A percentile compares a stretch with the other conserved stretches of the same genome.
These are phyloP conservation scores for Stegostoma tigrinum DNA, from an alignment of 2,113 vertebrate genomes.

Conservation along the genomic window DNA sequence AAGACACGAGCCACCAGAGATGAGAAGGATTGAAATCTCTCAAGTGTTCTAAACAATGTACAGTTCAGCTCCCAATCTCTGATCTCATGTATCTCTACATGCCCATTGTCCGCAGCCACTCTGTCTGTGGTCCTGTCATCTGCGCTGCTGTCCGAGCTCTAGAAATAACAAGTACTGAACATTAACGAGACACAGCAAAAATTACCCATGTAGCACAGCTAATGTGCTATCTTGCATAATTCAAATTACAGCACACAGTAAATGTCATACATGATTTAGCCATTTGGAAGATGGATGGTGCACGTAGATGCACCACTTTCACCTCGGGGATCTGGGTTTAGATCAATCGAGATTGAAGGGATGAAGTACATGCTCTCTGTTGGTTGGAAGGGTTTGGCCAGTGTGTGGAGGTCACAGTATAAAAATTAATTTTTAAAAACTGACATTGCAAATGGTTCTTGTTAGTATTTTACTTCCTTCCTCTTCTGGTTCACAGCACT, in stretches of 20 bases:
- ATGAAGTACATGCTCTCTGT: not conserved
- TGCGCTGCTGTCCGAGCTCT: not conserved
- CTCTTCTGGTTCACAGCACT: not conserved
- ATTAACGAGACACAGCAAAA: not conserved
- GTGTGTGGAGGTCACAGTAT: not conserved
- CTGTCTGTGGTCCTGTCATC: not conserved
- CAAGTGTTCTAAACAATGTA: not conserved
- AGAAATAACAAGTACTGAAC: not conserved
- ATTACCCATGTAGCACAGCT: not conserved
- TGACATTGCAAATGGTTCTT: not conserved
- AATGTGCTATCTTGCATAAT: not conserved
- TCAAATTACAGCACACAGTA: not conserved
- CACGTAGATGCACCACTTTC: not conserved
- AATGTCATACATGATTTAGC: not conserved
- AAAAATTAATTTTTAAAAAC: not conserved
- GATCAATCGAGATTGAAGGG: not conserved
- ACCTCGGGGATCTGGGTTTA: not conserved
- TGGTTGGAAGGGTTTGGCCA: not conserved
- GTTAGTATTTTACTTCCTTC: not conserved
- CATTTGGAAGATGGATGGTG: not conserved
- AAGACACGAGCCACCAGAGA: constrained; percentile 29
- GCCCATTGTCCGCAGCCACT: not conserved
- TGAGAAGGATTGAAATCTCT: constrained; percentile 28
- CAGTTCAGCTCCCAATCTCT: not conserved
- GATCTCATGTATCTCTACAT: not conserved